Conservation (phyloP, 2,888 invertebrate genomes). For the Lepidonotus clava region DNA sequence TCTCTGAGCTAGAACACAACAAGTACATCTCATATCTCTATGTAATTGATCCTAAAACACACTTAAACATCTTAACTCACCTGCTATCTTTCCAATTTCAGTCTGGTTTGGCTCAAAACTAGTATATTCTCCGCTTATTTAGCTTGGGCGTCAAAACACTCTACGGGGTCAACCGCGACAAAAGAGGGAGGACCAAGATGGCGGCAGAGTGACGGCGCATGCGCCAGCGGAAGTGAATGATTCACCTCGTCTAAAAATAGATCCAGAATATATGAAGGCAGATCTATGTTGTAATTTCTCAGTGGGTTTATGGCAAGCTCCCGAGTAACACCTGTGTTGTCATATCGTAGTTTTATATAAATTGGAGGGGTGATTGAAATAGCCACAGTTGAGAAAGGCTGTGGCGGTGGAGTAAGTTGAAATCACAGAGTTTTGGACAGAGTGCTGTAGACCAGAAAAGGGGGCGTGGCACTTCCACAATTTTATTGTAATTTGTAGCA, state of each 20-base stretch:
- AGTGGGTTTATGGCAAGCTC: not conserved
- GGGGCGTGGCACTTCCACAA: not conserved
- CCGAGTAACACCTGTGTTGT: not conserved
- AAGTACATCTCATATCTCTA: not conserved
- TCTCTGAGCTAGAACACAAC: not conserved
- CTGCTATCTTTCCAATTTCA: not conserved
- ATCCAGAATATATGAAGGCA: not conserved
- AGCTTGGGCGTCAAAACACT: constrained; percentile 21
- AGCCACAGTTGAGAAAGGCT: not conserved
- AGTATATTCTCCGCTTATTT: not conserved
- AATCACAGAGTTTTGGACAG: not conserved
- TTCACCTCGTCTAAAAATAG: constrained; percentile 44
- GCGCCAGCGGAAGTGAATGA: constrained; percentile 48
- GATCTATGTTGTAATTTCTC: not conserved
- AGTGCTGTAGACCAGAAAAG: too few relatives aligned
- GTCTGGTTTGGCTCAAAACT: not conserved
- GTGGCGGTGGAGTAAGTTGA: not conserved
- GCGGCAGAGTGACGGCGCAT: constrained; percentile 12
- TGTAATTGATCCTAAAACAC: not conserved
- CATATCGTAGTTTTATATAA: not conserved
- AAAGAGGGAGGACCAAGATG: constrained; percentile 51
- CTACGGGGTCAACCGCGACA: constrained; percentile 53
- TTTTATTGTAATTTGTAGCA: too few relatives aligned
- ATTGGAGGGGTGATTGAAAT: not conserved
- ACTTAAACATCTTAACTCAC: not conserved